A percentile compares a stretch with the other conserved stretches of the same genome.
Conservation (phyloP, 2,797 vertebrate species). For the Apogon hyalosoma region DNA sequence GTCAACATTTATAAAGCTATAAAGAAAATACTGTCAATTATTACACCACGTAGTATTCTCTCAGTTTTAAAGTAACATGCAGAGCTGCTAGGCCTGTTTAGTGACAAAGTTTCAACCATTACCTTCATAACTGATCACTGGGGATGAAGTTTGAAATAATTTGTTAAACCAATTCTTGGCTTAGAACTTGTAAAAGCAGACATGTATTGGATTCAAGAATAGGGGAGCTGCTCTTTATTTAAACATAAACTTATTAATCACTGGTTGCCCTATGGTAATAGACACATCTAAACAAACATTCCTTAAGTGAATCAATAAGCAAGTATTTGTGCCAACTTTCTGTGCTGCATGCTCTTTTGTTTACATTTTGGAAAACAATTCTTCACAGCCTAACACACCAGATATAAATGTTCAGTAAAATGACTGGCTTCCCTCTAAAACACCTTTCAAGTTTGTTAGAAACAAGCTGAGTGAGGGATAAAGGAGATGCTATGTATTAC, state of each 20-base stretch:
- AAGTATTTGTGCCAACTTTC: constrained; percentile 7
- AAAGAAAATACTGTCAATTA: neutral
- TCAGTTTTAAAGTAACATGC: too few species aligned
- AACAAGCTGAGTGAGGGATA: constrained; percentile 5
- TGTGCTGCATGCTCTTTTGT: constrained; percentile 11
- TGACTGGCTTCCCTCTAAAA: constrained; percentile 8
- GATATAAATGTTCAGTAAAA: constrained; percentile 8
- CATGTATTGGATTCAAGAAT: neutral
- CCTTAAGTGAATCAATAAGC: constrained; percentile 17
- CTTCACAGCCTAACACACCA: constrained; percentile 24
- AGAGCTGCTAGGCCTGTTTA: too few species aligned
- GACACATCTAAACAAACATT: neutral
- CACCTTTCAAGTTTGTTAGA: neutral
- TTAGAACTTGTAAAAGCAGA: neutral
- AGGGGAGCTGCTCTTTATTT: neutral
- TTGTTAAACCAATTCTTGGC: neutral
- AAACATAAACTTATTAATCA: constrained; percentile 1
- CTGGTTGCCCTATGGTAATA: constrained; percentile 4
- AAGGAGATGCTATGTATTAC: neutral
- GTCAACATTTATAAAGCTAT: too few species aligned
- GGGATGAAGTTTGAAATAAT: neutral
- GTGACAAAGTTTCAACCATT: neutral
- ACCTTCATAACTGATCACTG: neutral
- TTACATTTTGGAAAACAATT: constrained; percentile 29
- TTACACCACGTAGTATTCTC: neutral